Conservation (phyloP, 2,797 vertebrate genomes). For the Diceros bicornis region DNA sequence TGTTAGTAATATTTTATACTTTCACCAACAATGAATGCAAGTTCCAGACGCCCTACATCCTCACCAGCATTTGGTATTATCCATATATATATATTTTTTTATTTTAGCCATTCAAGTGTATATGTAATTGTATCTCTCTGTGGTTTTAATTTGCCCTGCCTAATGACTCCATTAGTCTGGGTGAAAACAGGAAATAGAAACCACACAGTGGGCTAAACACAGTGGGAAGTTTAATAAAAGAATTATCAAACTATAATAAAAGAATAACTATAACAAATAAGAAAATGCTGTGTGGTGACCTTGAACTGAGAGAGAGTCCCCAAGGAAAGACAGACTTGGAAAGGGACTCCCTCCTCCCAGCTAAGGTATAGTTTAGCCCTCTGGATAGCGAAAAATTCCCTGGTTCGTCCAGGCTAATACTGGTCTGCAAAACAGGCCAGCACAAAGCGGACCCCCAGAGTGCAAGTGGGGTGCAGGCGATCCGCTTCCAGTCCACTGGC, state of each 20-base stretch:
- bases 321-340: background rate
- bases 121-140: background rate
- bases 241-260: background rate
- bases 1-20: background rate
- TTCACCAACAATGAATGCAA: background rate
- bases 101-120: background rate
- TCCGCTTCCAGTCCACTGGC: fast-evolving
- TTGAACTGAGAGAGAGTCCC: background rate
- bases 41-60: background rate
- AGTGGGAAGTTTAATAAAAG: background rate
- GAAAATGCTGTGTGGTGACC: background rate
- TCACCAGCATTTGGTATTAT: background rate
- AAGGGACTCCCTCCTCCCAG: background rate
- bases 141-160: background rate
- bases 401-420: background rate
- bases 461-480: no score
- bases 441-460: background rate
- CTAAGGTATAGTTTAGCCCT: background rate
- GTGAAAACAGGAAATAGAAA: background rate
- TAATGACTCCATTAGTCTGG: background rate
- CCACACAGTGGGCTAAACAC: background rate
- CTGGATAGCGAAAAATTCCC: background rate
- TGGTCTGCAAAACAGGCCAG: background rate
- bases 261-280: background rate
- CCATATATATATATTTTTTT: background rate